A percentile compares a stretch with the other conserved stretches of the same genome.
These are phyloP conservation scores for Nephrotoma guestfalica DNA, from an alignment of 2,888 invertebrate genomes.

Conservation along the genomic window DNA sequence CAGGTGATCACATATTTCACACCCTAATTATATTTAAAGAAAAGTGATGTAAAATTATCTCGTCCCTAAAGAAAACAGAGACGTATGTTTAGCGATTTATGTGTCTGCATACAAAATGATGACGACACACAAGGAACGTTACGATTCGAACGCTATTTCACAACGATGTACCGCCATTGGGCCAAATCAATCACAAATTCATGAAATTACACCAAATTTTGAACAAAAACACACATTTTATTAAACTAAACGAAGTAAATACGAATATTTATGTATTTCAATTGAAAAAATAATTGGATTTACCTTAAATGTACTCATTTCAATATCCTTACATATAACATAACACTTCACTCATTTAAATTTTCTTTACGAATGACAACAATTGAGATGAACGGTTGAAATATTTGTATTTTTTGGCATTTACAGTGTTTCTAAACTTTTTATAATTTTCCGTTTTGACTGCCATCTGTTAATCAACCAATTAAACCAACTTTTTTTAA, in stretches of 20 bases:
- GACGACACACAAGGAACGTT: not conserved
- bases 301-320: not conserved
- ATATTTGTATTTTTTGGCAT: not conserved
- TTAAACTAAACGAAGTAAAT: too few species aligned
- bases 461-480: not conserved
- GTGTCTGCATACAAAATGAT: not conserved
- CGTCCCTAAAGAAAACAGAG: not conserved
- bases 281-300: not conserved
- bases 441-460: not conserved
- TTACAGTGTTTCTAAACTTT: not conserved
- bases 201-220: not conserved
- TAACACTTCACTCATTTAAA: not conserved
- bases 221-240: not conserved
- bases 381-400: not conserved
- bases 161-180: not conserved
- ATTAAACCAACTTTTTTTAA: too few species aligned
- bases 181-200: not conserved
- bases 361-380: not conserved
- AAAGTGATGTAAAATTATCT: not conserved
- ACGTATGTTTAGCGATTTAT: not conserved
- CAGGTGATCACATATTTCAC: not conserved
- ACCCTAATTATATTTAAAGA: not conserved
- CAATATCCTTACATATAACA: not conserved
- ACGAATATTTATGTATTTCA: too few species aligned
- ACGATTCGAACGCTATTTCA: not conserved